These are phyloP conservation scores for Acromyrmex echinatior DNA, from an alignment of 1,140 invertebrate genomes.

Conservation along the genomic window DNA sequence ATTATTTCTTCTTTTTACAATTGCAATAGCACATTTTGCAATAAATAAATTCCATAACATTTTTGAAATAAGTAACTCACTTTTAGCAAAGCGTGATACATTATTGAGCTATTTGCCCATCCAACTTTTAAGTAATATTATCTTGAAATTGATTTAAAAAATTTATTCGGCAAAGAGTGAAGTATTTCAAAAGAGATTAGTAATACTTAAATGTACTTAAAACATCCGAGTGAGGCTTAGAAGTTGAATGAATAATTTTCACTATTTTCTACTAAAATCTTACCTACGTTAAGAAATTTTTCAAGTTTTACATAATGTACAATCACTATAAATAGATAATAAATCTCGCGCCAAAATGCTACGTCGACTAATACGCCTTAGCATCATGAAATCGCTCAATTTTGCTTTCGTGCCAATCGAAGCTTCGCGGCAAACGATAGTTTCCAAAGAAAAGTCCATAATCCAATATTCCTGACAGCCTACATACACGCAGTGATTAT, in stretches of 20 bases:
- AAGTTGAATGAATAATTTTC: constrained; percentile 27
- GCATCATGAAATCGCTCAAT: constrained; percentile 10
- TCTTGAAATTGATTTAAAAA: constrained; percentile 27
- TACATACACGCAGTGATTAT: constrained; percentile 44
- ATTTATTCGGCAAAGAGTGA: not conserved
- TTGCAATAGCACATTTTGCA: constrained; percentile 1
- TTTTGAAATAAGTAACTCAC: not conserved
- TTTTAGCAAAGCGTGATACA: not conserved
- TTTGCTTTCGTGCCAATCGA: constrained; percentile 32
- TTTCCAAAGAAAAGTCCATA: constrained; percentile 28
- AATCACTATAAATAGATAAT: constrained; percentile 5
- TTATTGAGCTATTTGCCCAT: not conserved
- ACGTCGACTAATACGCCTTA: not conserved
- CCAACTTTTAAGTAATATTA: constrained; percentile 8
- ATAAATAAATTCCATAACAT: constrained; percentile 36
- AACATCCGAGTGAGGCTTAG: not conserved
- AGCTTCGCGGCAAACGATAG: not conserved
- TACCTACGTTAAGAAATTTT: not conserved
- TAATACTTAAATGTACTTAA: constrained; percentile 36
- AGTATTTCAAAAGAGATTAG: constrained; percentile 29
- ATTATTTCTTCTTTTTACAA: constrained; percentile 8
- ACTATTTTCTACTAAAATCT: constrained; percentile 23
- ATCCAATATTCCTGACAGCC: constrained; percentile 45
- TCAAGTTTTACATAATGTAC: not conserved
- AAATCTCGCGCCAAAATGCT: not conserved